Evolutionary conservation across 2,888 invertebrate species (phyloP).

Genomic region (Sylvicola cinctus): DNA sequence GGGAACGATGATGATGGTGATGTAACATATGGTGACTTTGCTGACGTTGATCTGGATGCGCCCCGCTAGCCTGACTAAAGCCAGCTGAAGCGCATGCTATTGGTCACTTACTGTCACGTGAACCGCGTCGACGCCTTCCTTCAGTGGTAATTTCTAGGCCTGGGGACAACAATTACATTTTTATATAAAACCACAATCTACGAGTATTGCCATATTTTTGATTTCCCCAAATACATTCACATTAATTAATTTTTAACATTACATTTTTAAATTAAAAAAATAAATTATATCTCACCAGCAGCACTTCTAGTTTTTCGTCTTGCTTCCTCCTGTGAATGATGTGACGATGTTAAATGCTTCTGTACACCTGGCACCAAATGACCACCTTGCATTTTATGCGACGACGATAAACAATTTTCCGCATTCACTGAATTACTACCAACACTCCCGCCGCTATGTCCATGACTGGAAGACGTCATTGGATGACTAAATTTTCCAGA

Average conservation of each 20-base stretch:
- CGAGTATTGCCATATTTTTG: no score
- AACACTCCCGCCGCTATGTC: no score
- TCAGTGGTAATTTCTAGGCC: slow-evolving; percentile 10
- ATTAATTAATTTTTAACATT: slow-evolving; percentile 1
- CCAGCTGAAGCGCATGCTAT: slow-evolving; percentile 29
- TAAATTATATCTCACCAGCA: slow-evolving; percentile 20
- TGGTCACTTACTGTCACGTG: slow-evolving; percentile 57
- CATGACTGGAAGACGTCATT: no score
- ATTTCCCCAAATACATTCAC: no score
- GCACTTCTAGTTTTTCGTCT: slow-evolving; percentile 49
- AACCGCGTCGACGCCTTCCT: slow-evolving; percentile 37
- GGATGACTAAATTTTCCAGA: no score
- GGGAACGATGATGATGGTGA: no score
- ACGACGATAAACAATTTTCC: no score
- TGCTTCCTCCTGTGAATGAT: slow-evolving; percentile 13
- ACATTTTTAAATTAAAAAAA: slow-evolving; percentile 2
- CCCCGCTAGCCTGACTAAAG: no score
- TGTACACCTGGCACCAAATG: slow-evolving; percentile 1
- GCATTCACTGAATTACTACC: no score
- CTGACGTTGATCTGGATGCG: no score
- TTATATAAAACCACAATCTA: no score
- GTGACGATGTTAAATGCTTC: not conserved
- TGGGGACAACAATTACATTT: slow-evolving; percentile 16
- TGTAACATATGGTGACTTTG: no score
- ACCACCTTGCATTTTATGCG: not conserved